These are phyloP conservation scores for Drosophila basisetae DNA, from an alignment of 2,888 invertebrate species.

Conservation along the genomic window DNA sequence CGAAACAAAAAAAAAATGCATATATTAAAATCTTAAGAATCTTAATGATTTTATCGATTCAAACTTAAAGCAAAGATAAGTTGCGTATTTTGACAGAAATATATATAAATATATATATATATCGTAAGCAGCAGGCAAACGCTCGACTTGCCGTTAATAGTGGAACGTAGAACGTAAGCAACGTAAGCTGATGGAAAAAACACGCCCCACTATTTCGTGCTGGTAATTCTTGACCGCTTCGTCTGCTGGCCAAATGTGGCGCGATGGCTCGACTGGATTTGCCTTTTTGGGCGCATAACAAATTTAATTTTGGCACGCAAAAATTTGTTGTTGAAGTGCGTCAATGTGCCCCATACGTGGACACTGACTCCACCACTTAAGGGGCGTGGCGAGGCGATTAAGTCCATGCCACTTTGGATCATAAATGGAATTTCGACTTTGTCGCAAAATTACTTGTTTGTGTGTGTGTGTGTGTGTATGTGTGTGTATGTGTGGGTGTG, in stretches of 20 bases:
- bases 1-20: not conserved
- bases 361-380: not conserved
- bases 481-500: not conserved
- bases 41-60: not conserved
- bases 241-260: slow-evolving; percentile 41
- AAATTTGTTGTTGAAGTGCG: slow-evolving; percentile 43
- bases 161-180: not conserved
- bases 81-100: not conserved
- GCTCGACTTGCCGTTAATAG: not conserved
- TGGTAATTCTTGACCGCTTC: slow-evolving; percentile 13
- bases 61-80: not conserved
- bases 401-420: slow-evolving; percentile 37
- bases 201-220: slow-evolving; percentile 18
- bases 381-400: slow-evolving; percentile 52
- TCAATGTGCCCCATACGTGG: slow-evolving; percentile 24
- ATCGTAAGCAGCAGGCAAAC: not conserved
- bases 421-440: slow-evolving; percentile 41
- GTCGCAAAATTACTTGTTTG: not conserved
- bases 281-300: slow-evolving; percentile 50
- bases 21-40: not conserved
- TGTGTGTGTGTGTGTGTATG: not conserved
- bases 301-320: slow-evolving; percentile 74
- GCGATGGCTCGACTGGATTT: slow-evolving; percentile 1
- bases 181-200: not conserved
- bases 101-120: not conserved